Evolutionary conservation across 2,888 invertebrate genomes (phyloP).

Genomic region (Euplagia quadripunctaria): DNA sequence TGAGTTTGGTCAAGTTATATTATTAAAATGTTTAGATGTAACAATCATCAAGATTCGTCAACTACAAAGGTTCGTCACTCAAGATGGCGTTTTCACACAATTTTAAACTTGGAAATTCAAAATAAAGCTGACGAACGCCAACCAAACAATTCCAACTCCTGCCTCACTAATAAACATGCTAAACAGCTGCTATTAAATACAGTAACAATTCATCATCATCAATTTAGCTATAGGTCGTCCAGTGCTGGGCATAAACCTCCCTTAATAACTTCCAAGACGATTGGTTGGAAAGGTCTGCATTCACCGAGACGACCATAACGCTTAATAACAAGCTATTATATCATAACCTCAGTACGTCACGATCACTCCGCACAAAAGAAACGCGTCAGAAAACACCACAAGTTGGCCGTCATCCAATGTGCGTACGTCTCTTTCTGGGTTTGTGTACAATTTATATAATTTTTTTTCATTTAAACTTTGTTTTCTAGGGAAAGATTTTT

Average conservation of each 20-base stretch:
- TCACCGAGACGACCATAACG: slow-evolving; percentile 2
- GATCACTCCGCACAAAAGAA: slow-evolving; percentile 40
- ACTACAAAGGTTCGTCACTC: too few relatives aligned
- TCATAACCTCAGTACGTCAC: slow-evolving; percentile 32
- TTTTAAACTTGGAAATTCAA: too few relatives aligned
- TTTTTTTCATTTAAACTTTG: neutral
- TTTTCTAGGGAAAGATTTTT: neutral
- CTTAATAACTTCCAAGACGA: neutral
- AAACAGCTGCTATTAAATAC: neutral
- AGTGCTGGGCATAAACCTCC: neutral
- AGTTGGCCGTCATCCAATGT: slow-evolving; percentile 31
- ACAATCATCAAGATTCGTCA: too few relatives aligned
- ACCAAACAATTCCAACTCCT: neutral
- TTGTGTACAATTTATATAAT: neutral
- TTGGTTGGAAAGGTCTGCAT: neutral
- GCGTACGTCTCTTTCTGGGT: neutral
- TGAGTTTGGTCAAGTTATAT: too few relatives aligned
- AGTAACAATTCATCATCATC: neutral
- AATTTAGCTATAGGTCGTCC: neutral
- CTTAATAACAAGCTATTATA: slow-evolving; percentile 23
- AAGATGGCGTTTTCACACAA: too few relatives aligned
- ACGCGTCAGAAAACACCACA: slow-evolving; percentile 12
- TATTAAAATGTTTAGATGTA: too few relatives aligned
- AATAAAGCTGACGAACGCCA: too few relatives aligned
- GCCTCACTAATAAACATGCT: slow-evolving; percentile 2